These are phyloP conservation scores for Eurois occulta DNA, from an alignment of 2,888 invertebrate species.

Conservation along the genomic window DNA sequence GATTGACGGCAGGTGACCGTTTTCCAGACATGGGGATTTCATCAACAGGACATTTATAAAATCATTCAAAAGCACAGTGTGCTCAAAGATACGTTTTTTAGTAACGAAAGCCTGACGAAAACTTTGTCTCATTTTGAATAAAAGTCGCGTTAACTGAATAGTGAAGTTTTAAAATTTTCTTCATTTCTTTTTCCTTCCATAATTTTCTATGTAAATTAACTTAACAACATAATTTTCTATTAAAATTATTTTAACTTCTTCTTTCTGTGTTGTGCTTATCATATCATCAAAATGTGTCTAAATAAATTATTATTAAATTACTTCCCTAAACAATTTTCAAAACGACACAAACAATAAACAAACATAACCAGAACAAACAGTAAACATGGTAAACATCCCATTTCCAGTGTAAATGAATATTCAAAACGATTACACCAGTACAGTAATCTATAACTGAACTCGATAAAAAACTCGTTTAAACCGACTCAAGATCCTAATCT, in stretches of 20 bases:
- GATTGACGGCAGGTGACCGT: background rate
- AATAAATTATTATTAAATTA: too few species aligned
- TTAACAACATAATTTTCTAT: slow-evolving; percentile 2
- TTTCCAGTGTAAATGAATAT: too few species aligned
- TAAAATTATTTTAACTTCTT: too few species aligned
- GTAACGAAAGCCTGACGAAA: background rate
- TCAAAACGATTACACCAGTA: slow-evolving; percentile 28
- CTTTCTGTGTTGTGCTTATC: too few species aligned
- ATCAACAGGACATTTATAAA: background rate
- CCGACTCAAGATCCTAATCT: slow-evolving; percentile 67
- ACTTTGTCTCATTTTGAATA: background rate
- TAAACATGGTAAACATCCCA: too few species aligned
- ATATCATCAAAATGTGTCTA: too few species aligned
- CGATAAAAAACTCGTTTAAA: slow-evolving; percentile 60
- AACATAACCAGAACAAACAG: too few species aligned
- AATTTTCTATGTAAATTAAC: slow-evolving; percentile 5
- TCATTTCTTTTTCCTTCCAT: too few species aligned
- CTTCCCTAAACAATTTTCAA: too few species aligned
- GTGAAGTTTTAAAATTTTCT: background rate
- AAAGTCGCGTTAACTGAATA: background rate
- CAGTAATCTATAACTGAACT: slow-evolving; percentile 36
- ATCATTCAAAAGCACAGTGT: background rate
- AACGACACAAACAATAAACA: too few species aligned
- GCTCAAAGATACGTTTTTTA: background rate
- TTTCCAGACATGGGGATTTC: background rate